phyloP scores from a whole-genome alignment of 2,888 invertebrate species.

The Platycheirus rosarum region DNA sequence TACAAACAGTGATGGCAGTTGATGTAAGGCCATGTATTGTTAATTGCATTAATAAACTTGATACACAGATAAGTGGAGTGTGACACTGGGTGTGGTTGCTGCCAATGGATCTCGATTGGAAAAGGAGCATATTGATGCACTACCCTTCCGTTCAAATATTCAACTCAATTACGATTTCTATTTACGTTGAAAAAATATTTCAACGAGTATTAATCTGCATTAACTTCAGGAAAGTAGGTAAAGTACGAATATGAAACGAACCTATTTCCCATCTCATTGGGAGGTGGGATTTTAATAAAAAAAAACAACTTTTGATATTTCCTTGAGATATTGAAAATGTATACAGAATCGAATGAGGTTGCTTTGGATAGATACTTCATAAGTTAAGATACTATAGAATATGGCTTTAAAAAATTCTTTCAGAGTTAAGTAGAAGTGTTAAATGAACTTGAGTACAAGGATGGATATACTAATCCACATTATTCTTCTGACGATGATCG shows the following conservation, averaged over 20 bases:
- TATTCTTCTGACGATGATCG: too few relatives aligned
- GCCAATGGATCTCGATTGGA: constrained; percentile 45
- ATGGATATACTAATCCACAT: too few relatives aligned
- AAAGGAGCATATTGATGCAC: constrained; percentile 35
- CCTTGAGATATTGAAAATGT: neutral
- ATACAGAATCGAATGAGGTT: neutral
- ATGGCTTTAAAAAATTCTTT: too few relatives aligned
- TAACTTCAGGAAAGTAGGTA: constrained; percentile 18
- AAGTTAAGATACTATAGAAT: too few relatives aligned
- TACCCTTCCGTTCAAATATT: constrained; percentile 52
- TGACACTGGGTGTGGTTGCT: constrained; percentile 45
- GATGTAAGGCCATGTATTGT: constrained; percentile 60
- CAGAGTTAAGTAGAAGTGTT: too few relatives aligned
- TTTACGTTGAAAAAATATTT: constrained; percentile 29
- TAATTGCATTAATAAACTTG: constrained; percentile 72
- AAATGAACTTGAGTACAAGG: too few relatives aligned
- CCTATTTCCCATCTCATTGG: neutral
- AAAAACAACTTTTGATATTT: neutral
- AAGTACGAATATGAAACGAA: neutral
- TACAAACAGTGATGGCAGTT: constrained; percentile 58
- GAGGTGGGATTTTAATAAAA: neutral
- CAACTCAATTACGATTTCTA: constrained; percentile 62
- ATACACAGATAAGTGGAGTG: constrained; percentile 59
- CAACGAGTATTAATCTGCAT: constrained; percentile 47
- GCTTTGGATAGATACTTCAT: too few relatives aligned